Conservation (phyloP, 2,888 invertebrate species). For the Diogma glabrata region DNA sequence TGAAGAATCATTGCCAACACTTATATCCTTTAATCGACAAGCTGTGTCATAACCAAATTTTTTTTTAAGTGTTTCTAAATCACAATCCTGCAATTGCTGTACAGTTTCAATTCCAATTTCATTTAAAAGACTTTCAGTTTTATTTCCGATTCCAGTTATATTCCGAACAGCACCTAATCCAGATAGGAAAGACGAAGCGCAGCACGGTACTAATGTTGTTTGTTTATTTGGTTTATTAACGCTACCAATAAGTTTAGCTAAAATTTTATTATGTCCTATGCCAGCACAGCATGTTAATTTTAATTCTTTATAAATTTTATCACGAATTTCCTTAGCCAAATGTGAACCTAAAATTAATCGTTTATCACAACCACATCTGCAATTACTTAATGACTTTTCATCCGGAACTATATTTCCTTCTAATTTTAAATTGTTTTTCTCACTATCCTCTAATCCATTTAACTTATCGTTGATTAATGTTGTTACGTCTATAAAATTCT, state of each 20-base stretch:
- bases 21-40: constrained; percentile 53
- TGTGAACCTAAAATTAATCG: constrained; percentile 58
- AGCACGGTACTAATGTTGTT: constrained; percentile 61
- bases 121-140: constrained; percentile 51
- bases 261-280: constrained; percentile 69
- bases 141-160: constrained; percentile 67
- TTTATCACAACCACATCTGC: constrained; percentile 62
- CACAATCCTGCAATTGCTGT: constrained; percentile 51
- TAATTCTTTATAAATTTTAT: constrained; percentile 52
- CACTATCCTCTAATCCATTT: constrained; percentile 11
- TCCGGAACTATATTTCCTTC: constrained; percentile 47
- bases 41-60: constrained; percentile 58
- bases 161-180: constrained; percentile 47
- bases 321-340: constrained; percentile 65
- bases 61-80: constrained; percentile 46
- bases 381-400: constrained; percentile 42
- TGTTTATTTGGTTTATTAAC: constrained; percentile 73
- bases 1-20: constrained; percentile 62
- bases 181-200: constrained; percentile 51
- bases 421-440: constrained; percentile 18
- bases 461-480: constrained; percentile 43
- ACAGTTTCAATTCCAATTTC: constrained; percentile 55
- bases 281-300: constrained; percentile 73
- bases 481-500: constrained; percentile 73
- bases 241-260: constrained; percentile 65